phyloP scores from a whole-genome alignment of 2,797 vertebrate genomes.

The Enteromius thamalakanensis region DNA sequence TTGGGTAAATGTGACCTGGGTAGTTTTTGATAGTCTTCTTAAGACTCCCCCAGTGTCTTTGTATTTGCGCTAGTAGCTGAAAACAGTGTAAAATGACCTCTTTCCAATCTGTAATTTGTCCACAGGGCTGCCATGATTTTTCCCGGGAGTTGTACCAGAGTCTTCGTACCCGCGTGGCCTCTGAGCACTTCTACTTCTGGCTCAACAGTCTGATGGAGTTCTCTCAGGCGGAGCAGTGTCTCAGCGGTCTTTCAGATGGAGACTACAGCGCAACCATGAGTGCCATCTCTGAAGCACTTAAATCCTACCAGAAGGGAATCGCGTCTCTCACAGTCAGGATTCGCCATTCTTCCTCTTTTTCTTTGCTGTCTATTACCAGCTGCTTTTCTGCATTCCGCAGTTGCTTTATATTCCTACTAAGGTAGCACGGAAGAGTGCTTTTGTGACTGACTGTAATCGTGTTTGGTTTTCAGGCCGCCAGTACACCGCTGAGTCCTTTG shows the following conservation, averaged over 20 bases:
- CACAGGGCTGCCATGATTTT: constrained; percentile 94
- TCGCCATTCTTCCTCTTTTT: not conserved
- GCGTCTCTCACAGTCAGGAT: constrained; percentile 93
- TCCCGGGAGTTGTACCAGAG: constrained; percentile 95
- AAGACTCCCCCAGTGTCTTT: not conserved
- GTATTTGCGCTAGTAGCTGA: not conserved
- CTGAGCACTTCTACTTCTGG: constrained; percentile 99
- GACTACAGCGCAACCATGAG: constrained; percentile 89
- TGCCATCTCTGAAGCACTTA: constrained; percentile 91
- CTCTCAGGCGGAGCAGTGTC: constrained; percentile 92
- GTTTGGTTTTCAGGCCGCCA: constrained; percentile 84
- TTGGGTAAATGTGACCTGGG: not conserved
- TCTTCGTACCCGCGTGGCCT: constrained; percentile 94
- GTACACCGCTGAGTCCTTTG: constrained; percentile 93
- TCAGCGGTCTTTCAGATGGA: constrained; percentile 86
- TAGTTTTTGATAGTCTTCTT: not conserved
- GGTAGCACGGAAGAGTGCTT: not conserved
- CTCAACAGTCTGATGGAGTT: constrained; percentile 98
- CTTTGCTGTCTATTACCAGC: not conserved
- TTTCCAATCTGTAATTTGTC: not conserved
- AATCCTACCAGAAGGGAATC: constrained; percentile 97
- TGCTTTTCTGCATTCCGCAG: not conserved
- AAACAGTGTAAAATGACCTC: not conserved
- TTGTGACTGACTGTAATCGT: not conserved
- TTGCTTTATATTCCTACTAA: not conserved